Conservation (phyloP, 2,113 vertebrate species). For the Ellobius talpinus region DNA sequence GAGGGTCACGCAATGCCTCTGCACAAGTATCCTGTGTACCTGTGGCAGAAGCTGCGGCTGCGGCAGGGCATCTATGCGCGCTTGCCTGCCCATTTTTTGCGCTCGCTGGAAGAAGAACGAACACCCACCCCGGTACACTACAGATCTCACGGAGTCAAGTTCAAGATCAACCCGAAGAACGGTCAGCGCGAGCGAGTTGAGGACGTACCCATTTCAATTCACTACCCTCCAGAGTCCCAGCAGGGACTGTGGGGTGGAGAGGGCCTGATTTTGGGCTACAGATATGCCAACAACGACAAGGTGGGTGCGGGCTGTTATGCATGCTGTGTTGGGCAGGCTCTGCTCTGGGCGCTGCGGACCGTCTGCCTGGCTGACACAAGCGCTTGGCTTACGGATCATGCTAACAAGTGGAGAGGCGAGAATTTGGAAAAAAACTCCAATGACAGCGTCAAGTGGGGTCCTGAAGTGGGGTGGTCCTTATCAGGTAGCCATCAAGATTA, state of each 20-base stretch:
- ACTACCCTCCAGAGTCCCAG: constrained; percentile 91
- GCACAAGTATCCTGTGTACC: constrained; percentile 89
- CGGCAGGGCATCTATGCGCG: constrained; percentile 92
- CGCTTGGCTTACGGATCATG: not conserved
- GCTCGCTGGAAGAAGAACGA: constrained; percentile 83
- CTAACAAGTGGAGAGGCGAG: not conserved
- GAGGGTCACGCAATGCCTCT: constrained; percentile 89
- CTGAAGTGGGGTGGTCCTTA: not conserved
- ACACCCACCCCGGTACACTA: constrained; percentile 92
- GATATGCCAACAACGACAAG: constrained; percentile 93
- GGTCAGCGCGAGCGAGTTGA: constrained; percentile 92
- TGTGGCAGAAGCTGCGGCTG: constrained; percentile 91
- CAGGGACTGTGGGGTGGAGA: constrained; percentile 96
- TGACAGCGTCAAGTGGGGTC: not conserved
- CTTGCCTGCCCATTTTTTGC: constrained; percentile 92
- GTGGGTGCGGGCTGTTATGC: constrained; percentile 80
- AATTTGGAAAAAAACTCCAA: not conserved
- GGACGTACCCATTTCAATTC: constrained; percentile 91
- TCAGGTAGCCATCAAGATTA: not conserved
- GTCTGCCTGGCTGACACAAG: not conserved
- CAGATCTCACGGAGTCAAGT: constrained; percentile 88
- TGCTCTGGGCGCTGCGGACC: not conserved
- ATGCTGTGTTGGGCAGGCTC: not conserved
- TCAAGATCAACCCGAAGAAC: constrained; percentile 87
- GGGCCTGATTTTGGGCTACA: constrained; percentile 92